Base-by-base conservation (phyloP, 2,888 invertebrate species). In the Spodoptera littoralis region DNA sequence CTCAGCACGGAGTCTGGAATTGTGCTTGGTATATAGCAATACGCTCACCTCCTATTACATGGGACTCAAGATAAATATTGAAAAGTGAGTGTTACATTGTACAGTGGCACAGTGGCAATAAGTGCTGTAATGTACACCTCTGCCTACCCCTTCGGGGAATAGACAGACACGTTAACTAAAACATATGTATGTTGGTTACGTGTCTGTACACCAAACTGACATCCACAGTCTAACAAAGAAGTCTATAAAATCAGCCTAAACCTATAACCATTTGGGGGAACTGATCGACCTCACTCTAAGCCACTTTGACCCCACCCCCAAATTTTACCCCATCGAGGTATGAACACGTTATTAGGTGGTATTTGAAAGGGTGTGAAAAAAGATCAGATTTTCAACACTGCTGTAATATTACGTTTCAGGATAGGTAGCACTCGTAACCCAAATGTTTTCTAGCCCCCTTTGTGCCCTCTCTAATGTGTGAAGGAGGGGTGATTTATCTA, bases 401-500 rank as follows among this genome's bases (percentile, higher is more conserved):
- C 43, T 65, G 64, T 72, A 75, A 80, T 80, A 82, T 81, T 65
- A 75, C 70, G 62, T 77, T 80, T 79, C 73, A 68, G 36, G 9
- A 9, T 36, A 36, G 72, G 70, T 77, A 73, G 74, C 69, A 70
- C 76, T 77, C 79, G 79, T 82, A 83, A 84, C 84, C 84, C 81
- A 84, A 86, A 86, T 84, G 84, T 84, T 82, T 84, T 80, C 79
- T 76, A 78, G 76, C 77, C 80, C 79, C 79, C 80, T 79, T 75
- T 73, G 74, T 73, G 76, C 78, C 82, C 78, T 77, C 77, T 64
- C 78, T 84, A 84, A 84, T 84, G 86, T 81, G 73, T 76, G 76
- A 69, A 69, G 74, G 82, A 53, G 62, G 79, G 62, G 81, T 88
- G 88, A 89, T 89, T 88, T 89, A 89, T 89, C 78, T 84, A 86